Percentiles rank a stretch among this genome's conserved stretches.
phyloP scores from a whole-genome alignment of 2,888 invertebrate species.

The Oxystoma pomonae region DNA sequence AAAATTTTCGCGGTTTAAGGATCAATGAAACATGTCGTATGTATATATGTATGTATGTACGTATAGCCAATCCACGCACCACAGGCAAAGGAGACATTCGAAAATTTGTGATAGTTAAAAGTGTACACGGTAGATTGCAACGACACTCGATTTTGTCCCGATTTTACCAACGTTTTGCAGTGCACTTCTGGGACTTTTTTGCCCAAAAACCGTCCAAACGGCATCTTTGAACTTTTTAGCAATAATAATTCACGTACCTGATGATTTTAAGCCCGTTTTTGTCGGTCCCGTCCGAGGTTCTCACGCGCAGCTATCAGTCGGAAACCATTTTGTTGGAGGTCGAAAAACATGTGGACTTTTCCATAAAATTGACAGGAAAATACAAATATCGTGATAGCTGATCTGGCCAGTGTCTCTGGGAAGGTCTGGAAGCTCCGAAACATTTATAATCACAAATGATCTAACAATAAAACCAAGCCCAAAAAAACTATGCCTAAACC shows the following conservation, averaged over 20 bases:
- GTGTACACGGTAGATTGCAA: background rate
- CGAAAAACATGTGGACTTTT: constrained; percentile 41
- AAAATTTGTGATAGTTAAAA: constrained; percentile 43
- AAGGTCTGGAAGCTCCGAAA: background rate
- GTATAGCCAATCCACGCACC: no score
- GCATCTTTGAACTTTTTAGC: background rate
- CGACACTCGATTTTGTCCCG: background rate
- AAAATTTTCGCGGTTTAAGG: no score
- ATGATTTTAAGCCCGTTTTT: background rate
- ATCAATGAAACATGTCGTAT: no score
- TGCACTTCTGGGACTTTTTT: background rate
- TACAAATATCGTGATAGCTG: background rate
- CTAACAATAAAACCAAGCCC: background rate
- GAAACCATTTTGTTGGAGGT: constrained; percentile 48
- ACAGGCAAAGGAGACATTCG: constrained; percentile 51
- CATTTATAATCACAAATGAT: background rate
- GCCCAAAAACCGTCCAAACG: background rate
- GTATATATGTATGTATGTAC: no score
- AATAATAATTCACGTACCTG: background rate
- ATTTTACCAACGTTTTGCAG: background rate
- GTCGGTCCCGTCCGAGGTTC: constrained; percentile 28
- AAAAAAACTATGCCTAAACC: constrained; percentile 25
- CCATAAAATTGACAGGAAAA: constrained; percentile 26
- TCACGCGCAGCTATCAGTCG: constrained; percentile 30
- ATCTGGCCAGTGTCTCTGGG: background rate